Evolutionary conservation across 2,797 vertebrate species (phyloP).

Genomic region (Alfaro cultratus): DNA sequence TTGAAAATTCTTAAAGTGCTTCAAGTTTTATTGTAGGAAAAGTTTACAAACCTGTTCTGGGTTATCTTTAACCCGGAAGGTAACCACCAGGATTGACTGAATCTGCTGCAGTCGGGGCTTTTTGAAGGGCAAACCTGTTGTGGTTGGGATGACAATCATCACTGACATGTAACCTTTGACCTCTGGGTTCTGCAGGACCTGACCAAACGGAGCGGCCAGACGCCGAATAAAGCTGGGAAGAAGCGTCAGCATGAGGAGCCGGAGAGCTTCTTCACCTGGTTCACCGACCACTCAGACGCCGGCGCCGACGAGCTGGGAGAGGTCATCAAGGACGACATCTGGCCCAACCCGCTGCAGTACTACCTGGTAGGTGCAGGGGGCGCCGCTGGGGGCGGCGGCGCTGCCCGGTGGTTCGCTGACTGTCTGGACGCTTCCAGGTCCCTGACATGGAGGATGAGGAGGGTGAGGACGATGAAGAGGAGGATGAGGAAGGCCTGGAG

Average conservation of each 20-base stretch:
- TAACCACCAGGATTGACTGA: too few species aligned
- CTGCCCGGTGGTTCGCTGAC: not conserved
- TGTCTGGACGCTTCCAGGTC: conserved; percentile 71
- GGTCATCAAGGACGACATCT: conserved; percentile 97
- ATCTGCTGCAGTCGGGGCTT: too few species aligned
- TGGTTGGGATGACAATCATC: too few species aligned
- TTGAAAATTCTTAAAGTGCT: too few species aligned
- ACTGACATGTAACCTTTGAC: not conserved
- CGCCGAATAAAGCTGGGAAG: conserved; percentile 94
- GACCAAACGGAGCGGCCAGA: conserved; percentile 93
- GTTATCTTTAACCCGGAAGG: too few species aligned
- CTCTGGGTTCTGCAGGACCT: conserved; percentile 82
- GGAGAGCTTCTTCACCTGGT: conserved; percentile 98
- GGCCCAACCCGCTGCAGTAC: conserved; percentile 97
- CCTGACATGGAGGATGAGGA: conserved; percentile 99
- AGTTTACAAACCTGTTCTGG: too few species aligned
- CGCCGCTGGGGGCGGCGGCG: too few species aligned
- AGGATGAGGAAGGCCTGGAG: conserved; percentile 93
- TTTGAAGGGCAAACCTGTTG: too few species aligned
- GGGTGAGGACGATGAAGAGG: conserved; percentile 94
- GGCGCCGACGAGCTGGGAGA: conserved; percentile 95
- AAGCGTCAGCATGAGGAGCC: conserved; percentile 99
- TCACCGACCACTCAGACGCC: conserved; percentile 95
- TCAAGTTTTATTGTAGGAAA: too few species aligned
- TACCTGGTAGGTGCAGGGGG: conserved; percentile 84